Evolutionary conservation across 2,888 invertebrate genomes (phyloP), one percentile per base, ranked within the genome.

Genomic region (Mimachlamys varia): DNA sequence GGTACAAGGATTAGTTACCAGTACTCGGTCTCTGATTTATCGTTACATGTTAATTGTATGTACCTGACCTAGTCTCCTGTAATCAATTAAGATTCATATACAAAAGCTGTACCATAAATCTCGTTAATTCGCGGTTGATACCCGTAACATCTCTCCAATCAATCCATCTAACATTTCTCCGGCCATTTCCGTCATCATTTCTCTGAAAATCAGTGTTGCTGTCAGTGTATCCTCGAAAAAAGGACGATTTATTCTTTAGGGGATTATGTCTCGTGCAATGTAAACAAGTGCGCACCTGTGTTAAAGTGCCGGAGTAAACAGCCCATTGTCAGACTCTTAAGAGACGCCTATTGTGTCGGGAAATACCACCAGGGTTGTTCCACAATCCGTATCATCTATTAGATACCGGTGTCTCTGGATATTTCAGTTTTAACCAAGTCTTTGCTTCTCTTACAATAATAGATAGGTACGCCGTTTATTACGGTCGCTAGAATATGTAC

Each of bases 331-430:
- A 33, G 33, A 22, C 7, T 76, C 27, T 76, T 19, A 76, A 76
- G 27, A 17, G 76, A 15, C 76, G 33, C 2, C 76, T 27, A 76
- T 76, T 76, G 76, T 76, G 22, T 22, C 13, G 33, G 62, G n/a
- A 76, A 76, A 76, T 76, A 76, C 76, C 76, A 76, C 76, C 27
- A 27, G 76, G 76, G 76, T 76, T 76, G 76, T 76, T 76, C 76
- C 27, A 33, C 27, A 76, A 27, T 76, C 33, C 76, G 76, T 76
- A 27, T 58, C 58, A 4, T n/a, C 58, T 58, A n/a, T 58, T 58
- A 58, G 19, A 76, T 76, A 76, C 12, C 33, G 1, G 27, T 76
- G 33, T 27, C 27, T 76, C 2, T 27, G 76, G 13, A 76, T 27
- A 27, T 1, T 27, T 33, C 22, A 33, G 44, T 44, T n/a, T n/a